Evolutionary conservation across 2,888 invertebrate genomes (phyloP).

Genomic region (Cephus rjabovi): DNA sequence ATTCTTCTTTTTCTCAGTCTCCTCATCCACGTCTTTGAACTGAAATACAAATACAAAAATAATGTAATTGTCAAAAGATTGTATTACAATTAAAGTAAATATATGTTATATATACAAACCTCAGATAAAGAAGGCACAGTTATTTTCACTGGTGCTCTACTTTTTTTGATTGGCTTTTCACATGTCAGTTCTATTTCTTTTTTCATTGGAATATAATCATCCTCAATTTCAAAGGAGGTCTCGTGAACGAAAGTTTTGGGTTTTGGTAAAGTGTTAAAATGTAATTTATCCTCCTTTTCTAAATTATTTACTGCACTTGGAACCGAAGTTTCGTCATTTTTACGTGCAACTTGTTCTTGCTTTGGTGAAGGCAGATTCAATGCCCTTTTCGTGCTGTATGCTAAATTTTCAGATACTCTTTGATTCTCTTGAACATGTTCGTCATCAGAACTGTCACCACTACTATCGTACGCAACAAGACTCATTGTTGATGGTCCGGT

Average conservation of each 20-base stretch:
- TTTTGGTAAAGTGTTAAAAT: conserved; percentile 67
- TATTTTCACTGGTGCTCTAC: conserved; percentile 73
- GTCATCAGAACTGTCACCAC: conserved; percentile 57
- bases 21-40: conserved; percentile 73
- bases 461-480: conserved; percentile 60
- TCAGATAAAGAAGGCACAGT: conserved; percentile 77
- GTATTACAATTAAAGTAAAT: conserved; percentile 9
- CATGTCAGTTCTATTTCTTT: conserved; percentile 48
- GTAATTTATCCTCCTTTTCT: conserved; percentile 25
- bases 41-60: conserved; percentile 40
- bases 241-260: conserved; percentile 57
- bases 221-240: conserved; percentile 68
- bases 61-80: neutral
- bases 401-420: conserved; percentile 5
- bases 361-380: conserved; percentile 17
- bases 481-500: conserved; percentile 42
- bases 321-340: conserved; percentile 10
- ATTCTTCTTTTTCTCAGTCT: conserved; percentile 64
- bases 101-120: conserved; percentile 59
- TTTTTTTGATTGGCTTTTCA: conserved; percentile 46
- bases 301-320: neutral
- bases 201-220: conserved; percentile 70
- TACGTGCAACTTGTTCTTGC: conserved; percentile 54
- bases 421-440: conserved; percentile 34
- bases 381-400: conserved; percentile 9